Percentiles rank a stretch among this genome's conserved stretches.
Conservation (phyloP, 2,888 invertebrate species). For the Fragum whitleyi region DNA sequence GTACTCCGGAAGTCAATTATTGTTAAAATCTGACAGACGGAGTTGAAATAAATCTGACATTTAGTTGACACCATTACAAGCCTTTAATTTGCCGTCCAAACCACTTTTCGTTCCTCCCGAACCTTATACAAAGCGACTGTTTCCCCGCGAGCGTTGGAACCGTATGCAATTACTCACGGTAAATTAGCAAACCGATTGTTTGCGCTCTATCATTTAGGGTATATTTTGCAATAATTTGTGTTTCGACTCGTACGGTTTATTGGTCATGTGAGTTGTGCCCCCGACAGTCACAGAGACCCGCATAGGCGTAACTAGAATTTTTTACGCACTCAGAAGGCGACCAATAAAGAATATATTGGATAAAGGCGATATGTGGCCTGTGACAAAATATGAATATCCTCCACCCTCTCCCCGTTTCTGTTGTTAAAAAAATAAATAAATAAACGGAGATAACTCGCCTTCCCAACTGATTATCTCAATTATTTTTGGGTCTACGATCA, state of each 20-base stretch:
- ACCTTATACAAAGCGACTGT: slow-evolving; percentile 38
- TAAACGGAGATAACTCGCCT: too few species aligned
- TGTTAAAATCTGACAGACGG: slow-evolving; percentile 59
- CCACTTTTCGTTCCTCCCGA: slow-evolving; percentile 48
- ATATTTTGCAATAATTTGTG: slow-evolving; percentile 65
- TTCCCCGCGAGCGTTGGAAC: slow-evolving; percentile 49
- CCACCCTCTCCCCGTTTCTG: too few species aligned
- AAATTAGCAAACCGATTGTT: slow-evolving; percentile 66
- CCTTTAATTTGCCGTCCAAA: slow-evolving; percentile 47
- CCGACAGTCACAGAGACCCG: too few species aligned
- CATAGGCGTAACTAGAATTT: too few species aligned
- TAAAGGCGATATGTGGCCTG: too few species aligned
- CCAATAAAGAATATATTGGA: too few species aligned
- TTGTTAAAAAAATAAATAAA: too few species aligned
- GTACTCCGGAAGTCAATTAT: slow-evolving; percentile 48
- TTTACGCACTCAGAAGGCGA: too few species aligned
- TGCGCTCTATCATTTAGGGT: slow-evolving; percentile 61
- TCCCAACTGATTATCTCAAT: too few species aligned
- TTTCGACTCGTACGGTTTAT: slow-evolving; percentile 44
- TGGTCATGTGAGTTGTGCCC: slow-evolving; percentile 45
- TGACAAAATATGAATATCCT: too few species aligned
- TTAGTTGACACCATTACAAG: slow-evolving; percentile 58
- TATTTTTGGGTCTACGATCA: too few species aligned
- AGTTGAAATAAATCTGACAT: slow-evolving; percentile 59
- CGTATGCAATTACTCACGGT: slow-evolving; percentile 66